Evolutionary conservation across 2,113 vertebrate species (phyloP).

Genomic region (Chloropsis cyanopogon): DNA sequence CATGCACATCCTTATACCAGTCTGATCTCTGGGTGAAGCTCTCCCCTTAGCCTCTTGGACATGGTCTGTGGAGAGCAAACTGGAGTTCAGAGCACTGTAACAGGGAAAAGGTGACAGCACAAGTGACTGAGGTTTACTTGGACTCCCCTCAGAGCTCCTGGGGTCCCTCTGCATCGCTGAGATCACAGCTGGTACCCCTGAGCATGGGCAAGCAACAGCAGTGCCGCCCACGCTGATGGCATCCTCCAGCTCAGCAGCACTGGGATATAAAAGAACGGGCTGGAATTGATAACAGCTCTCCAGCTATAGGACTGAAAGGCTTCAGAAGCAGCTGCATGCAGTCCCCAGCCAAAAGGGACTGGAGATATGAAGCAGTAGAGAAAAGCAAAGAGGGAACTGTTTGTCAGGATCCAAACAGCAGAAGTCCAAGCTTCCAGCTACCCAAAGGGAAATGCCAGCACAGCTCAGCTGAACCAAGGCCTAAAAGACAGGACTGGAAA

Average conservation of each 20-base stretch:
- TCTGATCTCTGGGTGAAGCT: neutral
- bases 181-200: neutral
- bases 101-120: neutral
- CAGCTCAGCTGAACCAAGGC: neutral
- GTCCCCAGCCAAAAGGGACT: neutral
- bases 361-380: neutral
- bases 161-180: neutral
- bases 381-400: neutral
- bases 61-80: neutral
- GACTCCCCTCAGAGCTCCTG: neutral
- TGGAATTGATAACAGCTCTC: neutral
- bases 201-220: neutral
- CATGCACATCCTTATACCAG: neutral
- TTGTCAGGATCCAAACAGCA: neutral
- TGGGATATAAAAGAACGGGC: neutral
- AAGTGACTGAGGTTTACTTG: neutral
- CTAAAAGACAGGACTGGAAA: neutral
- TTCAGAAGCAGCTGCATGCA: neutral
- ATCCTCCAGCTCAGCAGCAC: neutral
- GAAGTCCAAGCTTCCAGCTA: neutral
- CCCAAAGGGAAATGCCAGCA: neutral
- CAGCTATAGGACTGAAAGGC: conserved; percentile 9
- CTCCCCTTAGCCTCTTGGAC: neutral
- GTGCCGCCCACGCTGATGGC: neutral
- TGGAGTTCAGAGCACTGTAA: neutral